Percentiles rank a stretch among this genome's conserved stretches.
Conservation (phyloP, 2,888 invertebrate genomes). For the Leuctra nigra region DNA sequence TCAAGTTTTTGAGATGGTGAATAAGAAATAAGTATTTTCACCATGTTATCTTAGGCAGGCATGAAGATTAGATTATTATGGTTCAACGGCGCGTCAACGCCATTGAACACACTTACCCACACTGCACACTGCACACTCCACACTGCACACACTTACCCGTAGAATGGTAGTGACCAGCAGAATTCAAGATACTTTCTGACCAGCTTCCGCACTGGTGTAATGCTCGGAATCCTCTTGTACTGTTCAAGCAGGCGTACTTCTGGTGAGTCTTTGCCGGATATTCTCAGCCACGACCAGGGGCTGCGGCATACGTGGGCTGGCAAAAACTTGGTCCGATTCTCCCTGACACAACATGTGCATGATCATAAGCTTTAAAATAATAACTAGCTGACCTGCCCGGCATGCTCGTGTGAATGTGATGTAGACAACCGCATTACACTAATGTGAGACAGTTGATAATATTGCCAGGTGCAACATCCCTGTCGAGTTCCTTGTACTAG, state of each 20-base stretch:
- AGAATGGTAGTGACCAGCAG: constrained; percentile 84
- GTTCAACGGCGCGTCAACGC: no score
- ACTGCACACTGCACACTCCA: no score
- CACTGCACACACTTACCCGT: constrained; percentile 59
- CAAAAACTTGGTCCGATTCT: constrained; percentile 68
- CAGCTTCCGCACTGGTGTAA: constrained; percentile 73
- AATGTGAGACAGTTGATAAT: no score
- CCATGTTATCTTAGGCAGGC: no score
- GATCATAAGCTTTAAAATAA: no score
- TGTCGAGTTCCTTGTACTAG: no score
- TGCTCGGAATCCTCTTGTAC: constrained; percentile 76
- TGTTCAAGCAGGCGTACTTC: constrained; percentile 81
- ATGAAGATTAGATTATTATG: no score
- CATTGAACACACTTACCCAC: no score
- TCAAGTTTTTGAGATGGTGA: no score
- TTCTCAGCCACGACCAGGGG: constrained; percentile 62
- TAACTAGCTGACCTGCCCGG: neutral
- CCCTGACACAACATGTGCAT: constrained; percentile 49
- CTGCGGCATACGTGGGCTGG: constrained; percentile 69
- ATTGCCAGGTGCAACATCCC: no score
- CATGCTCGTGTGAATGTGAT: neutral
- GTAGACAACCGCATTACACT: no score
- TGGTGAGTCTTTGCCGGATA: constrained; percentile 72
- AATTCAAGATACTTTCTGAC: constrained; percentile 86
- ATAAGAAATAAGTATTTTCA: no score